phyloP scores from a whole-genome alignment of 2,888 invertebrate genomes.

The Entomobrya proxima region DNA sequence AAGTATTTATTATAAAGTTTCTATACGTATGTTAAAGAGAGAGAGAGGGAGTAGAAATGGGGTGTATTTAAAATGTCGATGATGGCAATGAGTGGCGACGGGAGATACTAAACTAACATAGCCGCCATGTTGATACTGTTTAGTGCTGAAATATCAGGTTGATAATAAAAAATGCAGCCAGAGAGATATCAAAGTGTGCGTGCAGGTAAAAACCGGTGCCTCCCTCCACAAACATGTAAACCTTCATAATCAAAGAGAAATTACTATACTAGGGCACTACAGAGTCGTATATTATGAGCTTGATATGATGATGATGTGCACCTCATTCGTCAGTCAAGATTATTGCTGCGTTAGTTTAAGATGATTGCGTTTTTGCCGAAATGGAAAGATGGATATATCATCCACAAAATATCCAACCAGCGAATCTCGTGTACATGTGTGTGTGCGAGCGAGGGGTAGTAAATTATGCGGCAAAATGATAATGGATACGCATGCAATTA shows the following conservation, averaged over 20 bases:
- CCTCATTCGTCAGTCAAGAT: conserved; percentile 20
- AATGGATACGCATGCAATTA: conserved; percentile 28
- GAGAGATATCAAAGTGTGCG: conserved; percentile 1
- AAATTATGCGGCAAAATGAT: conserved; percentile 8
- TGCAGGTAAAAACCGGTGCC: conserved; percentile 38
- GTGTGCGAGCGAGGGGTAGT: too few relatives aligned
- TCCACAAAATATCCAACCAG: too few relatives aligned
- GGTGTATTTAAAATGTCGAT: neutral
- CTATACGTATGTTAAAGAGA: conserved; percentile 2
- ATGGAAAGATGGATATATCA: too few relatives aligned
- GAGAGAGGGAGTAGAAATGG: conserved; percentile 13
- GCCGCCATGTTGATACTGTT: neutral
- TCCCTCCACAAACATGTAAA: conserved; percentile 10
- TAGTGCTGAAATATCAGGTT: neutral
- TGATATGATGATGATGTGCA: conserved; percentile 21
- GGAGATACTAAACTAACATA: too few relatives aligned
- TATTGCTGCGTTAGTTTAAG: neutral
- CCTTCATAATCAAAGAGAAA: conserved; percentile 29
- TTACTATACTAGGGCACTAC: conserved; percentile 1
- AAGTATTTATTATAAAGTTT: conserved; percentile 25
- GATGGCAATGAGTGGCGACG: too few relatives aligned
- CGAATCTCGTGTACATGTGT: too few relatives aligned
- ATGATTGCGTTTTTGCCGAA: neutral
- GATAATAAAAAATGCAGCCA: neutral
- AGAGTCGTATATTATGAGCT: too few relatives aligned